Evolutionary conservation across 2,113 vertebrate species (phyloP).

Genomic region (Brevimyrus niger): DNA sequence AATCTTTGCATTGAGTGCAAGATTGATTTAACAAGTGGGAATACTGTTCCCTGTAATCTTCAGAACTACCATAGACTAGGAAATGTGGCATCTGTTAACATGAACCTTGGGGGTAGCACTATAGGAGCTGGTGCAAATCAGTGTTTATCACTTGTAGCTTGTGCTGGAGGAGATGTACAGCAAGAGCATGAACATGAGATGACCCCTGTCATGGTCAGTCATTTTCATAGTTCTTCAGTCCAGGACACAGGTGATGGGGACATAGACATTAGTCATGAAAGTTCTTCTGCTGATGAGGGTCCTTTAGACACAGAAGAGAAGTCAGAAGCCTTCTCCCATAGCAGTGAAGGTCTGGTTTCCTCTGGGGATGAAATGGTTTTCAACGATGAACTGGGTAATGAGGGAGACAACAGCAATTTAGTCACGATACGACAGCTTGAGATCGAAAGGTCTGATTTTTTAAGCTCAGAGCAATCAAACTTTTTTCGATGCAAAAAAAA

Average conservation of each 20-base stretch:
- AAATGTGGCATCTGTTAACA: constrained; percentile 27
- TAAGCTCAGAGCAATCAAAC: neutral
- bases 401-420: neutral
- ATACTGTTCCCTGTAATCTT: constrained; percentile 25
- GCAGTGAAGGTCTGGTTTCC: constrained; percentile 33
- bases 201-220: constrained; percentile 10
- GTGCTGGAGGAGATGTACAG: neutral
- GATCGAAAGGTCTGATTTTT: neutral
- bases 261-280: constrained; percentile 15
- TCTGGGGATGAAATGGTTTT: constrained; percentile 32
- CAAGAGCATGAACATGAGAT: neutral
- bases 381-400: constrained; percentile 17
- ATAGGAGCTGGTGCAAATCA: neutral
- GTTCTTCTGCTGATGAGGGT: neutral
- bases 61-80: constrained; percentile 27
- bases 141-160: constrained; percentile 4
- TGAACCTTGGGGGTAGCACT: constrained; percentile 25
- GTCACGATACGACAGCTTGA: neutral
- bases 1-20: neutral
- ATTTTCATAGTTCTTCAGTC: constrained; percentile 14
- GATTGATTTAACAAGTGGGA: neutral
- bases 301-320: constrained; percentile 17
- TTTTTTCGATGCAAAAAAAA: neutral
- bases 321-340: constrained; percentile 29
- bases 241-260: constrained; percentile 7